These are phyloP conservation scores for Mareca penelope DNA, from an alignment of 2,797 vertebrate species.

Conservation along the genomic window DNA sequence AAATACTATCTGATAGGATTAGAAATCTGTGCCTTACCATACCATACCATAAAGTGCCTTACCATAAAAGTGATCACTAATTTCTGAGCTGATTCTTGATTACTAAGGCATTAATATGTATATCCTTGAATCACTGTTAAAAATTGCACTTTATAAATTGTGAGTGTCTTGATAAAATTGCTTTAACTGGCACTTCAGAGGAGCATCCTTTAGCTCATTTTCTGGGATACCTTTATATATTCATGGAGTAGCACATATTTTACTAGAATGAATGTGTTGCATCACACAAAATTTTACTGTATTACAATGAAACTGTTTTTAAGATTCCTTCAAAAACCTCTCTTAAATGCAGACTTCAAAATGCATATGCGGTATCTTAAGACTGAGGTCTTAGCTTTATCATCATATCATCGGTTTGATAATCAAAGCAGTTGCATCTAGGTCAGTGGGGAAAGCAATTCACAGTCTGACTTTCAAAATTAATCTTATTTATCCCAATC, in stretches of 20 bases:
- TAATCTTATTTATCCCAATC: background rate
- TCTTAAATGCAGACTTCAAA: background rate
- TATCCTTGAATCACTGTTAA: background rate
- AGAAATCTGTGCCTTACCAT: background rate
- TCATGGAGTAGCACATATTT: background rate
- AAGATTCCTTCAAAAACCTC: background rate
- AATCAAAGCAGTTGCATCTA: background rate
- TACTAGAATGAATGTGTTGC: background rate
- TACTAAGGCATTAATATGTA: background rate
- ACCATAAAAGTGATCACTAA: background rate
- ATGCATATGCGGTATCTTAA: background rate
- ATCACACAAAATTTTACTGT: background rate
- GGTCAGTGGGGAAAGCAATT: background rate
- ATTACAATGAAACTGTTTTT: background rate
- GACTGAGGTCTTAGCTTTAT: background rate
- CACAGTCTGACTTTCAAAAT: background rate
- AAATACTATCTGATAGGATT: background rate
- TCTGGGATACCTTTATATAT: background rate
- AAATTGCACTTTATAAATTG: background rate
- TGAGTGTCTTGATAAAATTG: background rate
- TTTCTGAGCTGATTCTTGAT: slow-evolving; percentile 5
- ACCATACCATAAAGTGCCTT: background rate
- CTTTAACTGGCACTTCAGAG: background rate
- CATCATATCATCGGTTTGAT: background rate
- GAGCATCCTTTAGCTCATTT: background rate